phyloP scores from a whole-genome alignment of 92 coral and sea anemone genomes.

The Phenganax stokvisi region DNA sequence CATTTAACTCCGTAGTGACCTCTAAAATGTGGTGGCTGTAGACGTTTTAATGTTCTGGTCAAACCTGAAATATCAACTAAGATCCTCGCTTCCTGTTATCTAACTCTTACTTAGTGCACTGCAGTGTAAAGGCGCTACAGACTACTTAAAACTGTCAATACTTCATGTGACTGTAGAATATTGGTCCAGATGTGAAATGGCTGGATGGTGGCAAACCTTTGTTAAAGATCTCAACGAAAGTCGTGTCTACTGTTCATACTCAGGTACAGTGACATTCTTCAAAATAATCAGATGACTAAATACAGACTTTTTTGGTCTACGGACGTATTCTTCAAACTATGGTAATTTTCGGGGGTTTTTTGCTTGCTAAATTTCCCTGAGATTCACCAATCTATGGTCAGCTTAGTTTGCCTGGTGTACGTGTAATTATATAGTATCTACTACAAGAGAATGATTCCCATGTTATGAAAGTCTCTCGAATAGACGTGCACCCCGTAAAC shows the following conservation, averaged over 20 bases:
- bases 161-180: slow-evolving; percentile 45
- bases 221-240: slow-evolving; percentile 63
- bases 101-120: no score
- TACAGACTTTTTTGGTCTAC: no score
- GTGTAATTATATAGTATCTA: no score
- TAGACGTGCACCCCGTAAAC: no score
- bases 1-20: neutral
- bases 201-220: slow-evolving; percentile 87
- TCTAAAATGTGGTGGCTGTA: neutral
- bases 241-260: slow-evolving; percentile 86
- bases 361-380: no score
- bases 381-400: no score
- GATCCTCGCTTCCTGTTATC: no score
- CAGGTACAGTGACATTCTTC: slow-evolving; percentile 51
- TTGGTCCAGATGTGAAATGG: slow-evolving; percentile 92
- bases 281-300: no score
- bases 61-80: no score
- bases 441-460: no score
- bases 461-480: no score
- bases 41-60: neutral
- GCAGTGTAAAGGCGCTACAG: neutral
- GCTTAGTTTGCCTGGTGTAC: no score
- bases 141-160: neutral
- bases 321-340: neutral
- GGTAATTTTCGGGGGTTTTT: neutral